phyloP scores from a whole-genome alignment of 2,888 invertebrate species.

The Platypus cylindrus region DNA sequence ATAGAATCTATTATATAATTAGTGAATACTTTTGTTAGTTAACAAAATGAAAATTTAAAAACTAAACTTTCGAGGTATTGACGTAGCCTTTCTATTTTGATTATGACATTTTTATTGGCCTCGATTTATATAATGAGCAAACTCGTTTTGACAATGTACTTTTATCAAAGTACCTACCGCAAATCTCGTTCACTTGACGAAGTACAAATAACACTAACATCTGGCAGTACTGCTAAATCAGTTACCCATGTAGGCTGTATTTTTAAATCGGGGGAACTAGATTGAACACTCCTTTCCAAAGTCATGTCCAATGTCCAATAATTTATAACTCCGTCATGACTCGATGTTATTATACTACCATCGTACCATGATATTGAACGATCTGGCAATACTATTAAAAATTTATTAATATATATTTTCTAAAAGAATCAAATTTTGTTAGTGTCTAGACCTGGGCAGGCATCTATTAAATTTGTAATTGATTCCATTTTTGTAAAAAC shows the following conservation, averaged over 20 bases:
- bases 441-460: no score
- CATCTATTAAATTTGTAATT: no score
- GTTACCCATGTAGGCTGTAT: constrained; percentile 58
- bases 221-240: constrained; percentile 60
- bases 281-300: constrained; percentile 48
- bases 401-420: no score
- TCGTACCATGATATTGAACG: constrained; percentile 44
- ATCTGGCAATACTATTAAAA: constrained; percentile 34
- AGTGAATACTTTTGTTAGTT: not conserved
- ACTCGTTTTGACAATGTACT: no score
- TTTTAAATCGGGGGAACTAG: constrained; percentile 47
- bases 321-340: constrained; percentile 63
- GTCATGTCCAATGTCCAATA: constrained; percentile 65
- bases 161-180: no score
- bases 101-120: no score
- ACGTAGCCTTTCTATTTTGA: no score
- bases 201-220: constrained; percentile 64
- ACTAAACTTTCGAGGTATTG: no score
- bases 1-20: constrained; percentile 43
- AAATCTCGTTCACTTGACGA: constrained; percentile 67
- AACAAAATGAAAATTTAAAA: no score
- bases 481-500: no score
- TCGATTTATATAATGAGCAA: no score
- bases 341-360: constrained; percentile 62
- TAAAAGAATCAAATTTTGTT: no score